Evolutionary conservation across 2,113 vertebrate species (phyloP).

Genomic region (Hiodon tergisus): DNA sequence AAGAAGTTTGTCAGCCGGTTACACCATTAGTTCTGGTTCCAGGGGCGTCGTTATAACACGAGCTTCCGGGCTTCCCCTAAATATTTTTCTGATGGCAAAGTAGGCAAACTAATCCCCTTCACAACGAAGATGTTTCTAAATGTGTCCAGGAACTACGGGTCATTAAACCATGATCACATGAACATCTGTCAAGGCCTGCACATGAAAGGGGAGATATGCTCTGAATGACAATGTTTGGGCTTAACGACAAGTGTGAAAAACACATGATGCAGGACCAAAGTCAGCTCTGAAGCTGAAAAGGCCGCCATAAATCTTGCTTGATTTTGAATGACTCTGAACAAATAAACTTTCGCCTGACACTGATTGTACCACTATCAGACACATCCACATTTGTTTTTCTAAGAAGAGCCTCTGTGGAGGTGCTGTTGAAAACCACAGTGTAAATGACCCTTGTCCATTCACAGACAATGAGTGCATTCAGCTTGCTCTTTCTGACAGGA

Average conservation of each 20-base stretch:
- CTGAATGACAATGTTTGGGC: background rate
- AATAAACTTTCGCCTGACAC: background rate
- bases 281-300: background rate
- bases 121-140: background rate
- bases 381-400: background rate
- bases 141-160: conserved; percentile 15
- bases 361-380: no score
- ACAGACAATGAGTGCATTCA: conserved; percentile 24
- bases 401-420: background rate
- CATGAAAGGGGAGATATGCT: background rate
- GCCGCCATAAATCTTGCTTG: background rate
- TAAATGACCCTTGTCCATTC: background rate
- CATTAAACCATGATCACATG: conserved; percentile 22
- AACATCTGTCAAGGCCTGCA: conserved; percentile 4
- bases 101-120: no score
- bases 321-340: no score
- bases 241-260: no score
- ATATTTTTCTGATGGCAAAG: no score
- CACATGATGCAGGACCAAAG: background rate
- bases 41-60: no score
- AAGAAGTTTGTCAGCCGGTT: no score
- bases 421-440: background rate
- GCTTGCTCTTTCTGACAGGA: conserved; percentile 23
- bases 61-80: no score
- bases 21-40: no score